Percentiles rank a stretch among this genome's conserved stretches.
These are phyloP conservation scores for Ophion obscuratus DNA, from an alignment of 2,888 invertebrate species.

Conservation along the genomic window DNA sequence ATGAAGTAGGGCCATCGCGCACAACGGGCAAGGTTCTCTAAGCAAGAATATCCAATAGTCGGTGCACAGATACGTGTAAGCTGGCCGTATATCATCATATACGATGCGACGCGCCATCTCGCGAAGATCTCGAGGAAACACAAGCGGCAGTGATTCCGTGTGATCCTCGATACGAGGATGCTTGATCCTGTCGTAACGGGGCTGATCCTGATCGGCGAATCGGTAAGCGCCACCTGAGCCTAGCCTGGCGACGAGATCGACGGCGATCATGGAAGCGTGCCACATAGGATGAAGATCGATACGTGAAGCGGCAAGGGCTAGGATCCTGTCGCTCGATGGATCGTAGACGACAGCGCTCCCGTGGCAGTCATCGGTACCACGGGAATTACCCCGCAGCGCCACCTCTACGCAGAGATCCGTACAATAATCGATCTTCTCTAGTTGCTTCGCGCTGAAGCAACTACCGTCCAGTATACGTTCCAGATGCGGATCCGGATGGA, in stretches of 20 bases:
- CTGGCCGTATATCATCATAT: conserved; percentile 27
- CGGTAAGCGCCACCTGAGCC: conserved; percentile 91
- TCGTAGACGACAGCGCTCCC: conserved; percentile 90
- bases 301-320: conserved; percentile 88
- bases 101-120: conserved; percentile 11
- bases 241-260: conserved; percentile 93
- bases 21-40: conserved; percentile 96
- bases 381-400: conserved; percentile 78
- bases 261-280: conserved; percentile 93
- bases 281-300: conserved; percentile 88
- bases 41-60: conserved; percentile 93
- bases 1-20: conserved; percentile 97
- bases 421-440: conserved; percentile 86
- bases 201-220: conserved; percentile 58
- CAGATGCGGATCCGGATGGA: conserved; percentile 91
- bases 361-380: conserved; percentile 77
- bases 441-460: conserved; percentile 86
- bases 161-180: conserved; percentile 54
- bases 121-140: conserved; percentile 38
- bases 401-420: conserved; percentile 87
- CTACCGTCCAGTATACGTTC: conserved; percentile 88
- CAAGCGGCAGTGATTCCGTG: not conserved
- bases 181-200: conserved; percentile 44
- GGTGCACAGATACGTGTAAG: conserved; percentile 90
- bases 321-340: conserved; percentile 85